Conservation (phyloP, 1,140 invertebrate species). For the Pogonomyrmex barbatus region DNA sequence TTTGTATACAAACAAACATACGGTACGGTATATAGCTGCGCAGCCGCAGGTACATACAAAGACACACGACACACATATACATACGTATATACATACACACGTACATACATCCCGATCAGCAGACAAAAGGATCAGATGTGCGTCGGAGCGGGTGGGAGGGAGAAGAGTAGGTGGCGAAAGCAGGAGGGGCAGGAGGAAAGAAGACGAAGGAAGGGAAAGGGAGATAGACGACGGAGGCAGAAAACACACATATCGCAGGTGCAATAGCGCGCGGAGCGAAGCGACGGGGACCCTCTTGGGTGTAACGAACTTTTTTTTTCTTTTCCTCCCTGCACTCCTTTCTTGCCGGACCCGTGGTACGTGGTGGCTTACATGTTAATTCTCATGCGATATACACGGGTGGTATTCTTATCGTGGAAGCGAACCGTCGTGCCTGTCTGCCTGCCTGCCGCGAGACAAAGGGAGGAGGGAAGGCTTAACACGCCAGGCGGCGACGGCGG, state of each 20-base stretch:
- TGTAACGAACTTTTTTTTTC: slow-evolving; percentile 20
- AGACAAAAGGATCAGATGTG: slow-evolving; percentile 61
- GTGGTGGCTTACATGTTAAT: slow-evolving; percentile 21
- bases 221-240: background rate
- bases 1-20: slow-evolving; percentile 50
- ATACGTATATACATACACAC: background rate
- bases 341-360: background rate
- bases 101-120: slow-evolving; percentile 7
- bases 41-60: background rate
- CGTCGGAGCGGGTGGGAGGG: slow-evolving; percentile 28
- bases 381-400: background rate
- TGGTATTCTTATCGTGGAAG: slow-evolving; percentile 27
- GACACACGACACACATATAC: too few species aligned
- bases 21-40: background rate
- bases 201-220: background rate
- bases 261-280: slow-evolving; percentile 23
- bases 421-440: background rate
- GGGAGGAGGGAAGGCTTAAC: background rate
- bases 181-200: background rate
- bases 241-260: slow-evolving; percentile 49
- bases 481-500: background rate
- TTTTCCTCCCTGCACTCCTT: background rate
- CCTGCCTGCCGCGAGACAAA: slow-evolving; percentile 36
- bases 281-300: background rate
- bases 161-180: background rate